These are phyloP conservation scores for Atlantisia rogersi DNA, from an alignment of 2,113 vertebrate species.

Conservation along the genomic window DNA sequence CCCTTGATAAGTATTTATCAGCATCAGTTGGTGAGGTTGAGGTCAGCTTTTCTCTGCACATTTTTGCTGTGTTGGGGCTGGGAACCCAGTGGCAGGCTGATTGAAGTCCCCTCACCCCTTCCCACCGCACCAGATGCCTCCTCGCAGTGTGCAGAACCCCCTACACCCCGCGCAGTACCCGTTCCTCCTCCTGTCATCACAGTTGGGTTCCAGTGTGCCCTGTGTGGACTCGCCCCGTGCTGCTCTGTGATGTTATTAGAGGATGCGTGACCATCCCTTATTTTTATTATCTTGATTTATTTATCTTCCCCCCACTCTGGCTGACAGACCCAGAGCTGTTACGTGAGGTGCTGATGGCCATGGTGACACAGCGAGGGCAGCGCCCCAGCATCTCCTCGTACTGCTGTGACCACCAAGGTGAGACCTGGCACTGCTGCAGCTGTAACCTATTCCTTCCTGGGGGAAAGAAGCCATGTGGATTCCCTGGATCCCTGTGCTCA, in stretches of 20 bases:
- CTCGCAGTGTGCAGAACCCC: neutral
- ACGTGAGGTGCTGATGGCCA: neutral
- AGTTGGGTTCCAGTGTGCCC: neutral
- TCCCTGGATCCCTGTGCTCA: neutral
- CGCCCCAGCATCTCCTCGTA: too few relatives aligned
- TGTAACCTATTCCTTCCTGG: fast-evolving
- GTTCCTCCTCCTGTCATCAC: too few relatives aligned
- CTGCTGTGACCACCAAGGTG: neutral
- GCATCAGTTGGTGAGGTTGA: neutral
- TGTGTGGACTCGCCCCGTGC: neutral
- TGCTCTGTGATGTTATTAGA: neutral
- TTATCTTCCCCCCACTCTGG: too few relatives aligned
- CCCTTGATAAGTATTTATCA: neutral
- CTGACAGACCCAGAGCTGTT: fast-evolving
- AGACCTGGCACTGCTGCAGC: neutral
- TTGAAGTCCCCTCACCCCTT: fast-evolving
- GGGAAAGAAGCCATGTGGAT: neutral
- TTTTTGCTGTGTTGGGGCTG: neutral
- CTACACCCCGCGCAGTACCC: too few relatives aligned
- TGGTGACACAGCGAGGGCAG: fast-evolving
- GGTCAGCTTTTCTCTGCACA: neutral
- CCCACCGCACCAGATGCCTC: neutral
- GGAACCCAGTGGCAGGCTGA: neutral
- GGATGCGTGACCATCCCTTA: neutral
- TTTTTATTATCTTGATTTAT: neutral